Conservation (phyloP, 2,888 invertebrate genomes). For the Agapostemon virescens region DNA sequence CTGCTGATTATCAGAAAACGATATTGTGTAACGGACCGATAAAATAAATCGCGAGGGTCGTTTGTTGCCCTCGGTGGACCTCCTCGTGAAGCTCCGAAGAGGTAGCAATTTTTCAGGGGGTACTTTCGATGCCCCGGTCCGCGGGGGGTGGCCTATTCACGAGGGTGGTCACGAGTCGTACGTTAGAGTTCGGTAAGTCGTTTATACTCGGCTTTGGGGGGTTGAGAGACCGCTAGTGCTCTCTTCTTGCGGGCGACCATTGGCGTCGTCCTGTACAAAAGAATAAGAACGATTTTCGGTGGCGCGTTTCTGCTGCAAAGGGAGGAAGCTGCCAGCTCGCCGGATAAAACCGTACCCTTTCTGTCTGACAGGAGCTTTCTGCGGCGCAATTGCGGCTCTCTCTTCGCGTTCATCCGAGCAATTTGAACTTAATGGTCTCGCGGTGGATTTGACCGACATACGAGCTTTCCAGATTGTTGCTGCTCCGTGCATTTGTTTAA, state of each 20-base stretch:
- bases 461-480: conserved; percentile 15
- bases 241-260: conserved; percentile 58
- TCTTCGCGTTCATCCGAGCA: conserved; percentile 53
- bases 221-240: conserved; percentile 43
- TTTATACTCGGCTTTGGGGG: conserved; percentile 59
- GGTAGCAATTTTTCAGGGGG: conserved; percentile 63
- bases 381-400: conserved; percentile 58
- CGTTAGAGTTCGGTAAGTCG: conserved; percentile 67
- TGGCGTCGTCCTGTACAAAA: conserved; percentile 52
- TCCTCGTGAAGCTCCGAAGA: conserved; percentile 51
- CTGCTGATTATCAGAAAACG: conserved; percentile 37
- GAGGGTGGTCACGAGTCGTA: conserved; percentile 59
- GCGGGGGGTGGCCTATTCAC: conserved; percentile 60
- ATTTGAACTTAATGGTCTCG: conserved; percentile 65
- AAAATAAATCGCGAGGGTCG: conserved; percentile 57
- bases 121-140: conserved; percentile 50
- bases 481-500: not conserved
- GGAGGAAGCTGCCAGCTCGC: conserved; percentile 24
- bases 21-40: conserved; percentile 49
- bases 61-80: conserved; percentile 48
- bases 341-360: conserved; percentile 61
- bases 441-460: conserved; percentile 47
- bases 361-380: conserved; percentile 52
- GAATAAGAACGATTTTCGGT: conserved; percentile 64
- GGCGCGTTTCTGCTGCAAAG: conserved; percentile 50